Evolutionary conservation across 2,888 invertebrate species (phyloP).

Genomic region (Agrotis ipsilon): DNA sequence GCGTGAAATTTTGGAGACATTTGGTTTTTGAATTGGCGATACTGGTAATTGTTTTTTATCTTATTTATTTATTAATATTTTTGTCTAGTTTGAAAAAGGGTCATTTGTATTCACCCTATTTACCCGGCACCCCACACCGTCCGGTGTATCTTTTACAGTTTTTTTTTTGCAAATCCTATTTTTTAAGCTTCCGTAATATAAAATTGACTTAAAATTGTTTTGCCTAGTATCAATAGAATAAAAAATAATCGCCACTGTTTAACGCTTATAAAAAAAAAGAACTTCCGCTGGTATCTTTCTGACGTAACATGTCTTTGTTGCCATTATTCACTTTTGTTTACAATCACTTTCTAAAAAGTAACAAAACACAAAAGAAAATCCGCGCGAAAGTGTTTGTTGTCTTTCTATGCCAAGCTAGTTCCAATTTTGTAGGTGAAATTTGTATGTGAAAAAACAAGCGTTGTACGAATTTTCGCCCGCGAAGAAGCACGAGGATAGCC

Average conservation of each 20-base stretch:
- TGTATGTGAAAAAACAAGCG: too few relatives aligned
- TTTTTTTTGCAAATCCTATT: background rate
- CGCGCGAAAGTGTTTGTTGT: slow-evolving; percentile 51
- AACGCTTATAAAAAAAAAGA: slow-evolving; percentile 1
- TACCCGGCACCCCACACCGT: too few relatives aligned
- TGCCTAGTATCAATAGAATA: background rate
- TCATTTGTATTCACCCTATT: background rate
- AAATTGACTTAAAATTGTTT: background rate
- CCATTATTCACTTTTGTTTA: background rate
- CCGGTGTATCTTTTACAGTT: slow-evolving; percentile 36
- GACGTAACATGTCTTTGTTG: background rate
- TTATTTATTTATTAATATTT: background rate
- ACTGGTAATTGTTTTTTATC: slow-evolving; percentile 44
- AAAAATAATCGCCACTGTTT: background rate
- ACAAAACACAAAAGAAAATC: slow-evolving; percentile 30
- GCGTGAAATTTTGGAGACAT: slow-evolving; percentile 23
- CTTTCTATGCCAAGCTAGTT: slow-evolving; percentile 59
- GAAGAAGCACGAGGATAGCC: slow-evolving; percentile 53
- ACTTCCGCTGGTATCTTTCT: slow-evolving; percentile 45
- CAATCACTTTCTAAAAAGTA: slow-evolving; percentile 41
- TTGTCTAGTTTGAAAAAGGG: background rate
- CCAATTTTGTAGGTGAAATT: slow-evolving; percentile 71
- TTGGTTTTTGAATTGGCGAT: background rate
- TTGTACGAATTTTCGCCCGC: slow-evolving; percentile 48
- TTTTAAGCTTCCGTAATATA: slow-evolving; percentile 1